Conservation (phyloP, 1,140 invertebrate genomes). For the Teleopsis dalmanni region DNA sequence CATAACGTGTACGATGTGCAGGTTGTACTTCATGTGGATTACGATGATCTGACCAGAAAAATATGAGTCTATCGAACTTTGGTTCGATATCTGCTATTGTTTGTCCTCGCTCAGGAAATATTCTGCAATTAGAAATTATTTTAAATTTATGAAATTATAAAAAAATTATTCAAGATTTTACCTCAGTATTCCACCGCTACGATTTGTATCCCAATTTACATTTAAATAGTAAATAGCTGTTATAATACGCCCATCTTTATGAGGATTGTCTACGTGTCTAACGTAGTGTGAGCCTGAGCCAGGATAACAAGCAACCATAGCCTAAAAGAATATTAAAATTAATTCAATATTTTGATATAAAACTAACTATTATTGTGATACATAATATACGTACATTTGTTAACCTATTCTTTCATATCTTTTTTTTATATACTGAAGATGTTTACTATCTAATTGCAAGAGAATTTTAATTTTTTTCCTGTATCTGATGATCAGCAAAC, state of each 20-base stretch:
- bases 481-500: too few relatives aligned
- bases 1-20: constrained; percentile 77
- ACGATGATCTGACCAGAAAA: constrained; percentile 94
- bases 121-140: constrained; percentile 47
- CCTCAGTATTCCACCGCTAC: constrained; percentile 57
- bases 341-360: too few relatives aligned
- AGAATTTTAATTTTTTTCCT: too few relatives aligned
- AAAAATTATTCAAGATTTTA: constrained; percentile 18
- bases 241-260: constrained; percentile 86
- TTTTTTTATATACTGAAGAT: too few relatives aligned
- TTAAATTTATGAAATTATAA: neutral
- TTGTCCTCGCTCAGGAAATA: constrained; percentile 79
- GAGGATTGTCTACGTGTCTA: constrained; percentile 97
- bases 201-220: constrained; percentile 78
- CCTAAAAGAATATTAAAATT: constrained; percentile 55
- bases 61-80: constrained; percentile 84
- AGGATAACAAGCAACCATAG: constrained; percentile 95
- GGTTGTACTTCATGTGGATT: constrained; percentile 97
- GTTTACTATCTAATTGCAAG: too few relatives aligned
- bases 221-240: constrained; percentile 96
- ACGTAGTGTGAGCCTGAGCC: constrained; percentile 88
- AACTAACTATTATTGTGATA: too few relatives aligned
- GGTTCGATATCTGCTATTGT: constrained; percentile 89
- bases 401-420: too few relatives aligned
- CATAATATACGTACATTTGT: too few relatives aligned